Percentiles rank a stretch among this genome's conserved stretches.
phyloP scores from a whole-genome alignment of 2,113 vertebrate genomes.

The Alligator mississippiensis region DNA sequence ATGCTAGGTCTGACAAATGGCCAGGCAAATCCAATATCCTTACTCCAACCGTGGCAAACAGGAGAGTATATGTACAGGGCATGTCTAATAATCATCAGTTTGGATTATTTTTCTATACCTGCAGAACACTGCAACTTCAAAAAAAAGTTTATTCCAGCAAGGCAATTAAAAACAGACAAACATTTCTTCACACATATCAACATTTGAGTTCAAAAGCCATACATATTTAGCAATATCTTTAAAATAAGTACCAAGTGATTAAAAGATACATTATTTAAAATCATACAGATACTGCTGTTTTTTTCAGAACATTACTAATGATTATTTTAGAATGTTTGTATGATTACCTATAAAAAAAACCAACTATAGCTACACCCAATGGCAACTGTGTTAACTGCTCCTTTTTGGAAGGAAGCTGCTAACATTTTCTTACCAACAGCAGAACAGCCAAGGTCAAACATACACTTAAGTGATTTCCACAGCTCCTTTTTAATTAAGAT shows the following conservation, averaged over 20 bases:
- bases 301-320: not conserved
- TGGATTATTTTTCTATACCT: conserved; percentile 56
- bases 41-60: too few relatives aligned
- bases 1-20: too few relatives aligned
- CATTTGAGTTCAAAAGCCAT: conserved; percentile 36
- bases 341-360: not conserved
- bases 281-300: not conserved
- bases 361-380: conserved; percentile 71
- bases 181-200: conserved; percentile 19
- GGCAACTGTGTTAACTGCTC: conserved; percentile 41
- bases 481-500: not conserved
- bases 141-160: conserved; percentile 66
- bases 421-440: not conserved
- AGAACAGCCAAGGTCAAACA: not conserved
- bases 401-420: conserved; percentile 12
- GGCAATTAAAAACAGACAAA: not conserved
- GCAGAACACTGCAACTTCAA: conserved; percentile 66
- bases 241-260: not conserved
- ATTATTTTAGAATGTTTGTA: not conserved
- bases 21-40: too few relatives aligned
- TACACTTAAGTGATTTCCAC: not conserved
- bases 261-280: conserved; percentile 14
- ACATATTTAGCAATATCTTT: conserved; percentile 5
- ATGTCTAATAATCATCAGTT: conserved; percentile 33
- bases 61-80: not conserved